A percentile compares a stretch with the other conserved stretches of the same genome.
Conservation (phyloP, 2,113 vertebrate genomes). For the Myrmecobius fasciatus region DNA sequence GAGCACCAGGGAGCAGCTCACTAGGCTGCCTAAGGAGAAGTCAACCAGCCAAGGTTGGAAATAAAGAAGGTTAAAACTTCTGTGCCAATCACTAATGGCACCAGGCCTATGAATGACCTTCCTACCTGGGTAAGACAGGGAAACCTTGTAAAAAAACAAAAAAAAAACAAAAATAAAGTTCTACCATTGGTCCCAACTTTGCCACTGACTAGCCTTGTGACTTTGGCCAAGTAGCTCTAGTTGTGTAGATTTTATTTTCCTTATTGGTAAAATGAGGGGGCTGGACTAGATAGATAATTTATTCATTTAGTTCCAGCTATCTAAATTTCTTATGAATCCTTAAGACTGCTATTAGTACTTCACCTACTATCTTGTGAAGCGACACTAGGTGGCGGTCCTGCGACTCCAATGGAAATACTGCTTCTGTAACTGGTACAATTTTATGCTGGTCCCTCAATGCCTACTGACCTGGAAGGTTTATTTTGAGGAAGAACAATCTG, state of each 20-base stretch:
- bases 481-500: neutral
- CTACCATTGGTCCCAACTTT: neutral
- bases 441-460: neutral
- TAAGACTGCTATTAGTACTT: neutral
- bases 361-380: neutral
- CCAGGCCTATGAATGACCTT: neutral
- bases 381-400: constrained; percentile 75
- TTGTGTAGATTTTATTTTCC: neutral
- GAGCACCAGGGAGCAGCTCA: neutral
- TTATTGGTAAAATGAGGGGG: neutral
- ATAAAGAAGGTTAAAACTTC: neutral
- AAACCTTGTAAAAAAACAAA: neutral
- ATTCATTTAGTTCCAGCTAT: neutral
- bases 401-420: constrained; percentile 30
- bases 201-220: neutral
- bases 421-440: neutral
- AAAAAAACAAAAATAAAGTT: neutral
- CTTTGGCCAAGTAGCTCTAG: neutral
- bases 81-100: neutral
- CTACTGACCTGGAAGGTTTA: neutral
- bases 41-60: neutral
- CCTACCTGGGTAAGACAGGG: neutral
- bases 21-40: neutral
- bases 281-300: neutral
- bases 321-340: neutral